A percentile compares a stretch with the other conserved stretches of the same genome.
Conservation (phyloP, 2,113 vertebrate genomes). For the Crocuta crocuta region DNA sequence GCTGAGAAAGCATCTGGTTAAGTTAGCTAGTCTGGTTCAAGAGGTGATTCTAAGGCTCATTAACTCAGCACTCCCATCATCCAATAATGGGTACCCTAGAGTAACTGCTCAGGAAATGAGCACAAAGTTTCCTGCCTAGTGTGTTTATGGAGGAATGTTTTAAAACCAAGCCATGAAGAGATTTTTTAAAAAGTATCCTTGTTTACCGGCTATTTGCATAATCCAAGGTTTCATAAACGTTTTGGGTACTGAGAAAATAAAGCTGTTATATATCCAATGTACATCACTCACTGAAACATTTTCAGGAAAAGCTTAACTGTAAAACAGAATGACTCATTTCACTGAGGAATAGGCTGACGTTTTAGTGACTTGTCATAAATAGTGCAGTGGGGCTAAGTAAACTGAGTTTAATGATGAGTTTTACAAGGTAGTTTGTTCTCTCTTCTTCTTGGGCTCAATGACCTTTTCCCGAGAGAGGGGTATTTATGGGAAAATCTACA, state of each 20-base stretch:
- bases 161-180: slow-evolving; percentile 29
- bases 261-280: slow-evolving; percentile 52
- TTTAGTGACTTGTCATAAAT: slow-evolving; percentile 79
- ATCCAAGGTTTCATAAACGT: slow-evolving; percentile 36
- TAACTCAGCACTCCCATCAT: slow-evolving; percentile 37
- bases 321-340: slow-evolving; percentile 74
- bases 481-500: slow-evolving; percentile 65
- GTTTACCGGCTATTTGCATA: slow-evolving; percentile 55
- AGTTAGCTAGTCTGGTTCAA: slow-evolving; percentile 48
- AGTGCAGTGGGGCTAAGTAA: slow-evolving; percentile 74
- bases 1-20: slow-evolving; percentile 55
- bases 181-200: slow-evolving; percentile 4
- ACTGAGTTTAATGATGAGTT: slow-evolving; percentile 79
- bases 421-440: slow-evolving; percentile 79
- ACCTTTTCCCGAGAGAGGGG: slow-evolving; percentile 44
- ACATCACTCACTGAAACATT: slow-evolving; percentile 51
- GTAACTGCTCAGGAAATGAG: neutral
- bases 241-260: slow-evolving; percentile 56
- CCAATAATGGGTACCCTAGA: slow-evolving; percentile 20
- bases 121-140: neutral
- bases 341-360: slow-evolving; percentile 59
- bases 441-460: slow-evolving; percentile 62
- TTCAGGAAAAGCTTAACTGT: slow-evolving; percentile 55
- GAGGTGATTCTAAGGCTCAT: slow-evolving; percentile 60
- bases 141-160: slow-evolving; percentile 59